A percentile compares a stretch with the other conserved stretches of the same genome.
Conservation (phyloP, 2,797 vertebrate genomes). For the Scolopax bukidnonensis region DNA sequence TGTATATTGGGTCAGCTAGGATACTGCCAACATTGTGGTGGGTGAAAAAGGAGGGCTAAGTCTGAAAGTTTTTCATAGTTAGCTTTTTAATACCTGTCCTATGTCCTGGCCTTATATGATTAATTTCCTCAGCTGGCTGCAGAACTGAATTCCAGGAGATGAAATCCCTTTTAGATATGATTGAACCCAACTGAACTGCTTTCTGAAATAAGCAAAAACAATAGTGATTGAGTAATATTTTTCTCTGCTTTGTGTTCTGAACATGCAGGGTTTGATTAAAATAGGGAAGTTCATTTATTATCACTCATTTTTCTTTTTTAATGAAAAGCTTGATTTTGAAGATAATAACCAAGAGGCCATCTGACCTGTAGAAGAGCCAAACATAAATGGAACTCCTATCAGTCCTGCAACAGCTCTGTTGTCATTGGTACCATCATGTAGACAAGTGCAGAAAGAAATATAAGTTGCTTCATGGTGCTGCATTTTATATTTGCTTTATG, state of each 20-base stretch:
- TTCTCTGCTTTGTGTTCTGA: constrained; percentile 52
- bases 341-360: neutral
- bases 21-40: neutral
- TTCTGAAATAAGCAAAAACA: constrained; percentile 52
- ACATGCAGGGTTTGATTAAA: constrained; percentile 53
- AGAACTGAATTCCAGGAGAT: neutral
- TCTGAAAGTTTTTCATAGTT: neutral
- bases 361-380: neutral
- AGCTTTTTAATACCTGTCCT: neutral
- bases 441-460: neutral
- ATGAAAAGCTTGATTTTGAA: neutral
- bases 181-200: constrained; percentile 27
- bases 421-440: neutral
- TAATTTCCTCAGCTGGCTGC: neutral
- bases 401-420: neutral
- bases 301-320: neutral
- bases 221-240: constrained; percentile 52
- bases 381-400: neutral
- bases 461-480: neutral
- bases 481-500: neutral
- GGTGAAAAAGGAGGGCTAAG: neutral
- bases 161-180: constrained; percentile 35
- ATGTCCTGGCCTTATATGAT: neutral
- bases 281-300: constrained; percentile 27
- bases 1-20: neutral